Percentiles rank a stretch among this genome's conserved stretches.
Conservation (phyloP, 2,797 vertebrate genomes). For the Microcaecilia unicolor region DNA sequence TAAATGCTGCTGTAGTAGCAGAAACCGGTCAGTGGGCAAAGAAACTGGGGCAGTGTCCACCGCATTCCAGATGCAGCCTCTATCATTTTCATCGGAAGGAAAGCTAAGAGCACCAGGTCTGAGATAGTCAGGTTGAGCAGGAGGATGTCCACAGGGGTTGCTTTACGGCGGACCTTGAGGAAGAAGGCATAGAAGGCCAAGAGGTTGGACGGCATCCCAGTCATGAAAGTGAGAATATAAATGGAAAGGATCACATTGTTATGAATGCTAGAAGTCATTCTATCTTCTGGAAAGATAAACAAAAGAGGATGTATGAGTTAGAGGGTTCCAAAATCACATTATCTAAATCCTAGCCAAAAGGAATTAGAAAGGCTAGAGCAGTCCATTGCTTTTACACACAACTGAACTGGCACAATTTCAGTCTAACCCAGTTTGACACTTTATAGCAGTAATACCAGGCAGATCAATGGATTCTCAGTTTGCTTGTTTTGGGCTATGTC, state of each 20-base stretch:
- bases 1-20: slow-evolving; percentile 83
- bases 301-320: neutral
- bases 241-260: slow-evolving; percentile 16
- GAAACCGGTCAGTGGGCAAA: slow-evolving; percentile 66
- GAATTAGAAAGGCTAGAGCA: no score
- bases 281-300: neutral
- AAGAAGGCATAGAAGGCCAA: slow-evolving; percentile 55
- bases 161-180: slow-evolving; percentile 42
- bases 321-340: no score
- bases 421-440: no score
- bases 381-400: no score
- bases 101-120: slow-evolving; percentile 69
- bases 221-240: slow-evolving; percentile 60
- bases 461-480: no score
- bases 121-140: slow-evolving; percentile 76
- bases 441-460: no score
- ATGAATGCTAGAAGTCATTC: neutral
- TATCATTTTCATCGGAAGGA: slow-evolving; percentile 73
- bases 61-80: slow-evolving; percentile 45
- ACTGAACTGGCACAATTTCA: no score
- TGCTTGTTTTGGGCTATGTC: no score
- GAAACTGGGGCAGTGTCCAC: slow-evolving; percentile 49
- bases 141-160: slow-evolving; percentile 57
- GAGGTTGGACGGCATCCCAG: slow-evolving; percentile 58
- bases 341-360: no score